Conservation (phyloP, 2,797 vertebrate genomes). For the Pantherophis vulpinus region DNA sequence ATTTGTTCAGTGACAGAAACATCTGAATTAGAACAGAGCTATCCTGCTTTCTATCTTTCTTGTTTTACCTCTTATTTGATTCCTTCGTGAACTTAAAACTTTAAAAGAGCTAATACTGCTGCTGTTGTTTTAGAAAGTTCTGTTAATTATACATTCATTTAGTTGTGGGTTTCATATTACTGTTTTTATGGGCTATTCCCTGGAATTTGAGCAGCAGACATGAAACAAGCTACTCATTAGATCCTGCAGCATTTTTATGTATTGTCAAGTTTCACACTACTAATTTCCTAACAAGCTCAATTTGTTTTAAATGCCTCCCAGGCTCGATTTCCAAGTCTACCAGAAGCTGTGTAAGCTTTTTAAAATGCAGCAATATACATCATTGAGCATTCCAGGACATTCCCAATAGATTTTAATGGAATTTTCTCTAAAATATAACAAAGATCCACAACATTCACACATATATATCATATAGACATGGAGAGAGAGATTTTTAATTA, state of each 20-base stretch:
- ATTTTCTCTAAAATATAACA: conserved; percentile 42
- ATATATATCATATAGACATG: conserved; percentile 31
- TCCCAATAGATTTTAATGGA: conserved; percentile 41
- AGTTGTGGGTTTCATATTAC: conserved; percentile 19
- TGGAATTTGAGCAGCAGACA: conserved; percentile 61
- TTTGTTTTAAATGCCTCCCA: conserved; percentile 76
- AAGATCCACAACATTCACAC: conserved; percentile 26
- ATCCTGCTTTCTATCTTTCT: conserved; percentile 22
- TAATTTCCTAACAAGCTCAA: conserved; percentile 74
- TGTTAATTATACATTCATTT: conserved; percentile 31
- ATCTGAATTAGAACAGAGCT: not conserved
- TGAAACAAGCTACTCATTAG: conserved; percentile 59
- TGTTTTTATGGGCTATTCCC: conserved; percentile 28
- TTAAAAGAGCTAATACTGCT: not conserved
- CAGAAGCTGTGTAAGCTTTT: conserved; percentile 53
- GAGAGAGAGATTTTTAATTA: conserved; percentile 72
- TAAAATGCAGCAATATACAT: conserved; percentile 46
- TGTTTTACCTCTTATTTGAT: conserved; percentile 22
- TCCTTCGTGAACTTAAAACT: conserved; percentile 18
- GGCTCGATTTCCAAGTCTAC: conserved; percentile 71
- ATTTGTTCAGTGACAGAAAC: conserved; percentile 16
- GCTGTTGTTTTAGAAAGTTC: not conserved
- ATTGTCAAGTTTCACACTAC: conserved; percentile 72
- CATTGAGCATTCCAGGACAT: conserved; percentile 38
- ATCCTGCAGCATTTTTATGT: conserved; percentile 61